Conservation (phyloP, 2,888 invertebrate genomes). For the Phlogophora meticulosa region DNA sequence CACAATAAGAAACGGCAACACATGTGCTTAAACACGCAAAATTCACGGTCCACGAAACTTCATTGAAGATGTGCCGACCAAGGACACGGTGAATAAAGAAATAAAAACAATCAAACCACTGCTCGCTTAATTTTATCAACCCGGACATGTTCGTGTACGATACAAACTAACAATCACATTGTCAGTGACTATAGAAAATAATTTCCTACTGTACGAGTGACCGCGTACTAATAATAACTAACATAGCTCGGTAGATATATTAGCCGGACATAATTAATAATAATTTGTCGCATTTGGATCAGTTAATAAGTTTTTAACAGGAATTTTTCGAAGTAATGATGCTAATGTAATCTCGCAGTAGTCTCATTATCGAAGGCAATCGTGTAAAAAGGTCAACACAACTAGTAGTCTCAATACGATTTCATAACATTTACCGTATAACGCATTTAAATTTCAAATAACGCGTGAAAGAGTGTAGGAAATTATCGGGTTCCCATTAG, state of each 20-base stretch:
- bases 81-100: conserved; percentile 76
- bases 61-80: conserved; percentile 80
- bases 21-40: conserved; percentile 71
- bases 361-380: conserved; percentile 41
- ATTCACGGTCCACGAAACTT: conserved; percentile 80
- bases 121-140: conserved; percentile 70
- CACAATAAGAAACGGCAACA: conserved; percentile 40
- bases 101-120: conserved; percentile 71
- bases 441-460: conserved; percentile 78
- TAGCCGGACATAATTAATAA: conserved; percentile 35
- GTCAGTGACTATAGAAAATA: conserved; percentile 58
- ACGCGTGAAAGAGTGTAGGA: conserved; percentile 70
- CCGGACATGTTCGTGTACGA: conserved; percentile 65
- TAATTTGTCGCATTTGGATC: conserved; percentile 39
- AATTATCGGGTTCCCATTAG: conserved; percentile 73
- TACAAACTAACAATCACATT: conserved; percentile 66
- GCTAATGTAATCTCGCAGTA: conserved; percentile 34
- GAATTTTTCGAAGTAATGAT: conserved; percentile 41
- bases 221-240: conserved; percentile 51
- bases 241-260: conserved; percentile 23
- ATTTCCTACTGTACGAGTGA: conserved; percentile 63
- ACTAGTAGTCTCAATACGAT: conserved; percentile 61
- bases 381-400: conserved; percentile 56
- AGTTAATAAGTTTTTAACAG: conserved; percentile 28
- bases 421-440: conserved; percentile 66